Percentiles rank a stretch among this genome's conserved stretches.
Conservation (phyloP, 2,797 vertebrate species). For the Rhincodon typus region DNA sequence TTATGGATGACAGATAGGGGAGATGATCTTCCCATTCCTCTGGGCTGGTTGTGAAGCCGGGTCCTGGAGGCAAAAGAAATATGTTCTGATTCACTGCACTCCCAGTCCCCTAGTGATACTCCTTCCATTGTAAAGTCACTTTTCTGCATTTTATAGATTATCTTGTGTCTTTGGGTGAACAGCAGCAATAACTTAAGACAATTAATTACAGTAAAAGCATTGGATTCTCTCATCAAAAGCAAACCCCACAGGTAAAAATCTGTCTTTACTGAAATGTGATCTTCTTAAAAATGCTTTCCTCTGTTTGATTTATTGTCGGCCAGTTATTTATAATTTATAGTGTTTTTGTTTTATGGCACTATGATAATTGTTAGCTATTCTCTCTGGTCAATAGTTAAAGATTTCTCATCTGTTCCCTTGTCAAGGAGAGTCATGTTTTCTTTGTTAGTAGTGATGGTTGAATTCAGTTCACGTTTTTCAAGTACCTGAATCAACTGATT, state of each 20-base stretch:
- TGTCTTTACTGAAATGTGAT: slow-evolving; percentile 13
- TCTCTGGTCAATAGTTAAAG: slow-evolving; percentile 11
- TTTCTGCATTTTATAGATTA: slow-evolving; percentile 3
- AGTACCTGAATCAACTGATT: neutral
- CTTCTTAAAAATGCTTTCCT: neutral
- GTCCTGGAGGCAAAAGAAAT: neutral
- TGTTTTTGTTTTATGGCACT: neutral
- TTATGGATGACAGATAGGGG: neutral
- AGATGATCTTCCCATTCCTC: neutral
- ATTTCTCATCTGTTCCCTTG: slow-evolving; percentile 22
- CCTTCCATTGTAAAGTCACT: neutral
- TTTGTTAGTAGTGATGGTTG: neutral
- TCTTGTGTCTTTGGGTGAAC: slow-evolving; percentile 1
- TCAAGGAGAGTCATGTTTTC: neutral
- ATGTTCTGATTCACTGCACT: neutral
- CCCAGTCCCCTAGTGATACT: neutral
- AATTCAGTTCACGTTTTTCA: neutral
- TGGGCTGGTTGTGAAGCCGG: neutral
- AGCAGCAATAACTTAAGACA: slow-evolving; percentile 15
- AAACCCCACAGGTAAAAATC: slow-evolving; percentile 21
- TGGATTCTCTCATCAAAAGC: slow-evolving; percentile 13
- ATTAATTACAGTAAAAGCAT: slow-evolving; percentile 21
- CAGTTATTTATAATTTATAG: slow-evolving; percentile 25
- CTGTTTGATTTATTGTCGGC: neutral
- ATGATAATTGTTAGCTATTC: slow-evolving; percentile 3